Evolutionary conservation across 1,140 invertebrate genomes (phyloP).

Genomic region (Temnothorax nylanderi): DNA sequence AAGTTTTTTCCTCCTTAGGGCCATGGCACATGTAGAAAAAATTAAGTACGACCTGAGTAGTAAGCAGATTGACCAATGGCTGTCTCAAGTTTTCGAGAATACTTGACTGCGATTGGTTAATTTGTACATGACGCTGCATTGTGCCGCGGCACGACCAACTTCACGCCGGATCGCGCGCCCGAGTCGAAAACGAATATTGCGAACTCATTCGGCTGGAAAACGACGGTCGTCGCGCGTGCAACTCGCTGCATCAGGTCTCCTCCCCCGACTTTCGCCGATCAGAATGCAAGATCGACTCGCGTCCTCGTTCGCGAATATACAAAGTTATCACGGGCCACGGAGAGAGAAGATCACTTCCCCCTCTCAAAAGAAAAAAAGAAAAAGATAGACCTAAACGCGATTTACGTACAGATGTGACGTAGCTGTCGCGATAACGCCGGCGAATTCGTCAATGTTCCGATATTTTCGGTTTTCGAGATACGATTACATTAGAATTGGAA

Average conservation of each 20-base stretch:
- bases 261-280: slow-evolving; percentile 5
- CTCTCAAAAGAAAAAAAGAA: neutral
- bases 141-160: too few species aligned
- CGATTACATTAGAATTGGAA: neutral
- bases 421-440: neutral
- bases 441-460: neutral
- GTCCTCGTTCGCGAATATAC: neutral
- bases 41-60: too few species aligned
- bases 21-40: too few species aligned
- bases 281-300: neutral
- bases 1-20: neutral
- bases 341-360: neutral
- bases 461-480: neutral
- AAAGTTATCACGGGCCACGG: neutral
- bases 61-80: too few species aligned
- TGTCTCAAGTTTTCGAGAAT: too few species aligned
- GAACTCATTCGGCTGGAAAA: slow-evolving; percentile 10
- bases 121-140: too few species aligned
- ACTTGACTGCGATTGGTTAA: too few species aligned
- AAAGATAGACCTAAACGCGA: too few species aligned
- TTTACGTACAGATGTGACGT: neutral
- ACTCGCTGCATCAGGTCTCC: neutral
- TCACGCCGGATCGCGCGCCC: neutral
- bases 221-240: neutral
- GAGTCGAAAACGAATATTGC: neutral